Conservation (phyloP, 2,113 vertebrate genomes). For the Fregata magnificens region DNA sequence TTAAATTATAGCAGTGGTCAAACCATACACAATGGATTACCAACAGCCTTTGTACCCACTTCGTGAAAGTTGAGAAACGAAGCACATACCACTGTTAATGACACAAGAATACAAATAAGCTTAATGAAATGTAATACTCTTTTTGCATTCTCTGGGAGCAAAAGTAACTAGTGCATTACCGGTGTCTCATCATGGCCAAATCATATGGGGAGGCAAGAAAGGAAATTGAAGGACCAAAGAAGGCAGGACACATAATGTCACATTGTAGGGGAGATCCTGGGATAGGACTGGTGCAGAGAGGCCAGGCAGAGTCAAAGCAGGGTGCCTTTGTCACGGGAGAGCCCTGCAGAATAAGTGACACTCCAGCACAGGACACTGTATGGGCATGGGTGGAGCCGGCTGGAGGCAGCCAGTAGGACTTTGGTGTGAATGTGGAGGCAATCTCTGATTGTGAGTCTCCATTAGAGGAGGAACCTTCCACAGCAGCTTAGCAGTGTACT, state of each 20-base stretch:
- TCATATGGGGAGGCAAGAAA: background rate
- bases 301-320: background rate
- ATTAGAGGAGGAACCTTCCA: background rate
- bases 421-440: rapidly evolving
- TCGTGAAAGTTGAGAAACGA: background rate
- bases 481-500: background rate
- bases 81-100: background rate
- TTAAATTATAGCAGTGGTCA: background rate
- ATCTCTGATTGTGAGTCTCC: background rate
- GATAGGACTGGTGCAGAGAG: background rate
- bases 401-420: background rate
- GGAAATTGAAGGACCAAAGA: background rate
- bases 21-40: background rate
- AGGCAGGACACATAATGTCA: background rate
- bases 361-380: background rate
- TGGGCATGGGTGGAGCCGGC: background rate
- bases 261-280: background rate
- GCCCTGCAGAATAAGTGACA: background rate
- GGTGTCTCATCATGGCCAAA: background rate
- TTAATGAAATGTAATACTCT: background rate
- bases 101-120: background rate
- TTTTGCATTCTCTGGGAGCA: background rate
- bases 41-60: background rate
- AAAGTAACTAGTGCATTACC: background rate
- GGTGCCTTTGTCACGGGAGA: background rate